Percentiles rank a stretch among this genome's conserved stretches.
Evolutionary conservation across 92 coral and sea anemone genomes (phyloP).

Genomic region (Siderastrea siderea): DNA sequence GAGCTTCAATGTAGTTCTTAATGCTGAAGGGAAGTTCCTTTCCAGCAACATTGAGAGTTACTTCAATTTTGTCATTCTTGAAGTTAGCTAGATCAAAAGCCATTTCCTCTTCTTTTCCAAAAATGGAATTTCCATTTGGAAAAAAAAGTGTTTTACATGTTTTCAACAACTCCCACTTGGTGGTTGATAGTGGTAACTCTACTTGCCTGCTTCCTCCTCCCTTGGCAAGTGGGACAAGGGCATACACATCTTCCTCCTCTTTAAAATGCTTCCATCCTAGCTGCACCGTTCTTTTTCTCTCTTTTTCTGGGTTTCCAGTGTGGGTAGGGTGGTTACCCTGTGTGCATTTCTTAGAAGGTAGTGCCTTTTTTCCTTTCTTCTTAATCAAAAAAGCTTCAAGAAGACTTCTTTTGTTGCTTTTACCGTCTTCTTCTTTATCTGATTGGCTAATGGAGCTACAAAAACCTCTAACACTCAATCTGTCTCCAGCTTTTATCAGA

Average conservation of each 20-base stretch:
- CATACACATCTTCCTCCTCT: conserved; percentile 34
- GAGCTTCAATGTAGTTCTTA: conserved; percentile 62
- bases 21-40: conserved; percentile 45
- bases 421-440: background rate
- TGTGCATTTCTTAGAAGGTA: background rate
- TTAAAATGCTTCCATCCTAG: conserved; percentile 58
- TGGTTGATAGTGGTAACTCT: conserved; percentile 1
- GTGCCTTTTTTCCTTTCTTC: conserved; percentile 24
- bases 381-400: conserved; percentile 42
- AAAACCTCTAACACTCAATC: conserved; percentile 57
- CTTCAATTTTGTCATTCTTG: conserved; percentile 40
- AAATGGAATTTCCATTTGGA: conserved; percentile 36
- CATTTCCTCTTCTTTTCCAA: conserved; percentile 61
- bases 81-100: conserved; percentile 43
- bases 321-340: background rate
- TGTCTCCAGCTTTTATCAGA: conserved; percentile 61
- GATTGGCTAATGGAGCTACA: conserved; percentile 9
- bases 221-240: conserved; percentile 37
- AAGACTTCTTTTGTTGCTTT: conserved; percentile 24
- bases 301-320: conserved; percentile 29
- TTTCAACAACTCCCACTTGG: conserved; percentile 14
- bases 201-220: conserved; percentile 39
- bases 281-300: conserved; percentile 27
- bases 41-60: conserved; percentile 43
- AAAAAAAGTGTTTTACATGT: background rate